phyloP scores from a whole-genome alignment of 2,113 vertebrate genomes.

The Labrus mixtus region DNA sequence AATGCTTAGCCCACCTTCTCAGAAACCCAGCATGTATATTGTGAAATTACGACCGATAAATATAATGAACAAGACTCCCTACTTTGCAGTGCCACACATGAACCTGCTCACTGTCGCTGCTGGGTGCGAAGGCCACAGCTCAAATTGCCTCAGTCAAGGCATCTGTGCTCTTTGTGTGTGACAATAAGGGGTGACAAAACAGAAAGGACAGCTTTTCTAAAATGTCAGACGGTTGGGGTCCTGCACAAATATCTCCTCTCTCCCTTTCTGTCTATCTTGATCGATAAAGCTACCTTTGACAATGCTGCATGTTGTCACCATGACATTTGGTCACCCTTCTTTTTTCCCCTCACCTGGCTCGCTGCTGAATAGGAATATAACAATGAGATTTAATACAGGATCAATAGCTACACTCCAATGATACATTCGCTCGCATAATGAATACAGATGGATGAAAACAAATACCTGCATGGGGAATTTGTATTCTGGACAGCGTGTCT shows the following conservation, averaged over 20 bases:
- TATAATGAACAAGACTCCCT: conserved; percentile 58
- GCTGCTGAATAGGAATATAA: conserved; percentile 74
- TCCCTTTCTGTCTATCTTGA: conserved; percentile 72
- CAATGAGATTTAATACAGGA: conserved; percentile 80
- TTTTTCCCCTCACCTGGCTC: conserved; percentile 65
- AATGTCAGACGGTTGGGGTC: conserved; percentile 80
- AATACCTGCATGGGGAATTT: conserved; percentile 75
- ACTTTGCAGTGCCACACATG: conserved; percentile 25
- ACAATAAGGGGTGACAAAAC: conserved; percentile 73
- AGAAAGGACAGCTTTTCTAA: conserved; percentile 78
- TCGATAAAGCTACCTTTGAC: conserved; percentile 82
- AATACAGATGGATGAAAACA: conserved; percentile 78
- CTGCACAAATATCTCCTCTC: conserved; percentile 69
- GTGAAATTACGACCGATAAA: conserved; percentile 62
- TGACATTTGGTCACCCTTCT: conserved; percentile 81
- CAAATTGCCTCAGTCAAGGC: conserved; percentile 64
- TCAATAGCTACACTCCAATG: conserved; percentile 77
- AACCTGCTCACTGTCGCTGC: conserved; percentile 42
- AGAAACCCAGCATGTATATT: conserved; percentile 49
- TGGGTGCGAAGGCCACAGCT: conserved; percentile 51
- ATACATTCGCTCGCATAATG: conserved; percentile 78
- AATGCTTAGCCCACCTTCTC: conserved; percentile 45
- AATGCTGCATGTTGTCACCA: conserved; percentile 76
- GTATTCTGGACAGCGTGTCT: conserved; percentile 69
- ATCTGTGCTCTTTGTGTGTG: conserved; percentile 67